phyloP scores from a whole-genome alignment of 2,797 vertebrate genomes.

The Rhyacichthys aspro region DNA sequence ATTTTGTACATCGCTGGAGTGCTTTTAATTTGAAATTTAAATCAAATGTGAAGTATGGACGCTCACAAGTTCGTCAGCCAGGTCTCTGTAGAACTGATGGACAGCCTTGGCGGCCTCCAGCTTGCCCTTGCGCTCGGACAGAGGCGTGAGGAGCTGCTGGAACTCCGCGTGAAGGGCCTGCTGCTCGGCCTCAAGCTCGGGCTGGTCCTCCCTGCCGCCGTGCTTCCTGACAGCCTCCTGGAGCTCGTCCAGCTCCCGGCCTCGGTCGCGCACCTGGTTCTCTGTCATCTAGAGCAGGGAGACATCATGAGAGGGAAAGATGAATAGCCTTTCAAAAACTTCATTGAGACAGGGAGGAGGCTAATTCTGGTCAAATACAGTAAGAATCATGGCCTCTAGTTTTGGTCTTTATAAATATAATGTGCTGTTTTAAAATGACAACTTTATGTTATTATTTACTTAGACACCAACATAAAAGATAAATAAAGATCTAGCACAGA shows the following conservation, averaged over 20 bases:
- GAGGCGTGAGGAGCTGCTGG: conserved; percentile 85
- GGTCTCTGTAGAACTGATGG: conserved; percentile 90
- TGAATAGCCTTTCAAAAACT: conserved; percentile 39
- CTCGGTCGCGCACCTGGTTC: conserved; percentile 88
- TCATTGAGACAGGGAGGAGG: conserved; percentile 40
- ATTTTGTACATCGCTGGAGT: conserved; percentile 9
- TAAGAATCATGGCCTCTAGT: conserved; percentile 4
- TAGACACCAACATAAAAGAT: conserved; percentile 7
- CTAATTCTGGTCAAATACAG: not conserved
- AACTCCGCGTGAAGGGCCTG: conserved; percentile 84
- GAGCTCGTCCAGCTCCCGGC: conserved; percentile 89
- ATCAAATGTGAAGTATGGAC: conserved; percentile 10
- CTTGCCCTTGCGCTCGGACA: conserved; percentile 85
- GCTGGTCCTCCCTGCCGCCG: conserved; percentile 72
- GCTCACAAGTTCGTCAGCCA: conserved; percentile 92
- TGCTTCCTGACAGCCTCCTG: conserved; percentile 79
- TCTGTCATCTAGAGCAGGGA: conserved; percentile 83
- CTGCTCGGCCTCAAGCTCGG: conserved; percentile 79
- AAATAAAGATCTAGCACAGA: not conserved
- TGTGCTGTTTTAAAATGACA: not conserved
- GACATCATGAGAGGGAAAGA: conserved; percentile 31
- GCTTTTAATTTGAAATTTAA: conserved; percentile 7
- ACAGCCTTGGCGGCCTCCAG: conserved; percentile 86
- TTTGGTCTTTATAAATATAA: too few species aligned
- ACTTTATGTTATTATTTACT: conserved; percentile 1